Base-by-base conservation (phyloP, 2,113 vertebrate genomes). In the Dermatemys mawii region DNA sequence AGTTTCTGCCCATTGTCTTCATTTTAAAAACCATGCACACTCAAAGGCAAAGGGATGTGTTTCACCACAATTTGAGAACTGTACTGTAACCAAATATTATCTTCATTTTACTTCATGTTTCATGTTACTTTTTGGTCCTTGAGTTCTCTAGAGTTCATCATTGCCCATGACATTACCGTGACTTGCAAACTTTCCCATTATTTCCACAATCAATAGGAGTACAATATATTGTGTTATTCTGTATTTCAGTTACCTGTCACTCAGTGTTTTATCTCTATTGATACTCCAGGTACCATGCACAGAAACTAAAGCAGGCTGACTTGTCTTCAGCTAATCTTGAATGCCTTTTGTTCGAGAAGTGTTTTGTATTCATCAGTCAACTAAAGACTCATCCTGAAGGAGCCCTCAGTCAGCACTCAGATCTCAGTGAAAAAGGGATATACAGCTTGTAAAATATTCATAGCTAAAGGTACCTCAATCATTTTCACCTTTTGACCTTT, bases 301-400 rank as follows among this genome's bases (percentile, higher is more conserved):
- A 98, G 98, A 99, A 98, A 98, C 98, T 97, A 98, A 98, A 99
- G 98, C 98, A 98, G 98, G 97, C 97, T 98, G 98, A 98, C 98
- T 98, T 99, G 98, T 98, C 98, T 99, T 99, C 98, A 50, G 88
- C 92, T 98, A 98, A 98, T 98, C 98, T 98, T 98, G 98, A 98
- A 98, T 98, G 98, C 97, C 98, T 98, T 99, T 99, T 99, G 98
- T 99, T 98, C 89, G 93, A 98, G 97, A 98, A 98, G 98, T 95
- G 98, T 98, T 99, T 99, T 99, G 98, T 99, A 98, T 99, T 98
- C 98, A 95, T 98, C 99, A 98, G 97, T 99, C 99, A 99, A 97
- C 98, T 98, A 96, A 98, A 97, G 98, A 98, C 98, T 98, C 98
- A 98, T 98, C 98, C 98, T 97, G 99, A 99, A 99, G 99, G 99